phyloP scores from a whole-genome alignment of 2,113 vertebrate genomes.

The Planiliza haematocheilus region DNA sequence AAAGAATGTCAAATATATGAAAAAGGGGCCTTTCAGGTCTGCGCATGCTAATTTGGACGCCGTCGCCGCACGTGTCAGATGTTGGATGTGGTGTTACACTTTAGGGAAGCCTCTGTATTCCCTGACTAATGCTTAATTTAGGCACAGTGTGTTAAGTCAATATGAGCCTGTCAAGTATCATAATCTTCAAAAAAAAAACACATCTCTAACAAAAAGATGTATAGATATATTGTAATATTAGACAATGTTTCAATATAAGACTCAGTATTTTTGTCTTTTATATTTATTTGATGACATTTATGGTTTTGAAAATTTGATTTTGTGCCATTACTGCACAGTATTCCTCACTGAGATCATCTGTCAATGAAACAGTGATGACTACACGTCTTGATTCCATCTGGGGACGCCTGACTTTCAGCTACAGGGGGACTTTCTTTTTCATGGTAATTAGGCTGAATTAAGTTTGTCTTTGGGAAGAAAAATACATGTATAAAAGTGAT shows the following conservation, averaged over 20 bases:
- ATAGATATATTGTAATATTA: not conserved
- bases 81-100: constrained; percentile 13
- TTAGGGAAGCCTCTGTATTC: constrained; percentile 26
- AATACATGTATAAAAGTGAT: constrained; percentile 30
- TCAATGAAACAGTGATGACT: constrained; percentile 17
- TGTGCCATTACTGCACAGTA: not conserved
- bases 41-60: constrained; percentile 48
- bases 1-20: constrained; percentile 70
- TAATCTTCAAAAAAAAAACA: not conserved
- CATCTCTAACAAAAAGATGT: not conserved
- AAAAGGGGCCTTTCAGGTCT: constrained; percentile 47
- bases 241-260: not conserved
- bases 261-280: not conserved
- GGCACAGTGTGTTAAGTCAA: not conserved
- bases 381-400: not conserved
- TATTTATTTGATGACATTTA: not conserved
- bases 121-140: constrained; percentile 45
- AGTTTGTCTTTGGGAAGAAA: constrained; percentile 30
- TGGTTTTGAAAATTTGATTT: not conserved
- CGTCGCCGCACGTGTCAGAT: constrained; percentile 48
- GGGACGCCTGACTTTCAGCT: no score
- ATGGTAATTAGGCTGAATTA: constrained; percentile 36
- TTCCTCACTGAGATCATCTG: constrained; percentile 24
- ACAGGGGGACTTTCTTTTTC: not conserved
- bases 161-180: not conserved